Evolutionary conservation across 2,888 invertebrate species (phyloP).

Genomic region (Endotricha flammealis): DNA sequence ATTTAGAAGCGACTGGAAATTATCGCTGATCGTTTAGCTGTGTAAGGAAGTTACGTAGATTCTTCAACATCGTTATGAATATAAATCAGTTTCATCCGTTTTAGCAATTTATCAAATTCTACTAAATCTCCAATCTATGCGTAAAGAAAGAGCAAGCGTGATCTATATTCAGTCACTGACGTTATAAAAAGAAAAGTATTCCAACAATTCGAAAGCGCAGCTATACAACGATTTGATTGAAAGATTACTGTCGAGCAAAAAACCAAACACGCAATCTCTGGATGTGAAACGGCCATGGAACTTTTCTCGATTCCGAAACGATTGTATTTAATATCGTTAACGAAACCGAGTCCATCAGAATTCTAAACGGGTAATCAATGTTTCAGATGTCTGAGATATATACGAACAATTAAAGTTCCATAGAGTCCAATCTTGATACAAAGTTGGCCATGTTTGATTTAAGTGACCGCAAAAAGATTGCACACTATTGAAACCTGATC

Average conservation of each 20-base stretch:
- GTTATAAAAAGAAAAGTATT: constrained; percentile 1
- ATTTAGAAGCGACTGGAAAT: background rate
- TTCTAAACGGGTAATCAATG: constrained; percentile 5
- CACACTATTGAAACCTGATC: constrained; percentile 13
- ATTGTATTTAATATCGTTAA: constrained; percentile 8
- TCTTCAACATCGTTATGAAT: background rate
- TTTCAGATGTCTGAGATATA: constrained; percentile 5
- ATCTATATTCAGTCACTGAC: background rate
- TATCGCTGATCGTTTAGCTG: background rate
- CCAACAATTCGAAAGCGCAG: constrained; percentile 1
- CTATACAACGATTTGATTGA: constrained; percentile 5
- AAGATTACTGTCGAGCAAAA: constrained; percentile 8
- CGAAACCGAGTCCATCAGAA: constrained; percentile 7
- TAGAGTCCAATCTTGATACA: too few species aligned
- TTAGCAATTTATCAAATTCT: too few species aligned
- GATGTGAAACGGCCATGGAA: constrained; percentile 4
- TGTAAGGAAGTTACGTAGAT: background rate
- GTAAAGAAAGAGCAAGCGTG: background rate
- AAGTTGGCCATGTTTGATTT: constrained; percentile 3
- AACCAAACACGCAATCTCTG: constrained; percentile 6
- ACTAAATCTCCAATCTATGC: too few species aligned
- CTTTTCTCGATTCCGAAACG: constrained; percentile 8
- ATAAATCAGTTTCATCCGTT: background rate
- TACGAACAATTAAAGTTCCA: background rate
- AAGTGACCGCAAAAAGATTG: too few species aligned